Percentiles rank a stretch among this genome's conserved stretches.
phyloP scores from a whole-genome alignment of 1,140 invertebrate genomes.

The Zaprionus camerounensis region DNA sequence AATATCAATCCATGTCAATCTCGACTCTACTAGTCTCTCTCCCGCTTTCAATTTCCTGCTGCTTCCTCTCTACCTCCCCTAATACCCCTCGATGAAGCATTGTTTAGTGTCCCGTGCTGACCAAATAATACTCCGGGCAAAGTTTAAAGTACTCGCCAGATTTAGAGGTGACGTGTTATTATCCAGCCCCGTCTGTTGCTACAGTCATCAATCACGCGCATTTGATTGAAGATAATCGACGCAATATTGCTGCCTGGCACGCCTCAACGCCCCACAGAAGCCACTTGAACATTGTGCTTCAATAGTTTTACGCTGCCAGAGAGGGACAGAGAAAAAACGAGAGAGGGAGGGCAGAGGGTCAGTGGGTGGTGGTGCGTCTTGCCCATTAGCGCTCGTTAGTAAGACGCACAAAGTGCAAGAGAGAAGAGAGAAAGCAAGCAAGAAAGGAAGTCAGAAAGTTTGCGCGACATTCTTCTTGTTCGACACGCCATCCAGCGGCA shows the following conservation, averaged over 20 bases:
- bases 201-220: constrained; percentile 72
- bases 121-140: constrained; percentile 22
- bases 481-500: constrained; percentile 76
- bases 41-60: neutral
- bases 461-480: constrained; percentile 71
- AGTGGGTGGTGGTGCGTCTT: constrained; percentile 23
- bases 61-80: neutral
- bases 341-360: neutral
- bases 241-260: constrained; percentile 68
- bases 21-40: neutral
- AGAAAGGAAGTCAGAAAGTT: constrained; percentile 48
- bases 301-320: constrained; percentile 56
- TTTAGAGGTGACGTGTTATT: constrained; percentile 24
- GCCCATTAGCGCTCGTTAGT: constrained; percentile 78
- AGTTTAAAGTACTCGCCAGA: constrained; percentile 47
- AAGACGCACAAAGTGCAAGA: neutral
- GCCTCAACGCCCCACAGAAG: neutral
- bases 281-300: constrained; percentile 60
- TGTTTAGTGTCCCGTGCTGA: constrained; percentile 1
- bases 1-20: too few species aligned
- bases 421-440: too few species aligned
- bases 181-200: constrained; percentile 16
- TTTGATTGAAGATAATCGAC: constrained; percentile 79
- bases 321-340: neutral
- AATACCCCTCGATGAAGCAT: constrained; percentile 5